Conservation (phyloP, 2,888 invertebrate species). For the Metacarcinus magister region DNA sequence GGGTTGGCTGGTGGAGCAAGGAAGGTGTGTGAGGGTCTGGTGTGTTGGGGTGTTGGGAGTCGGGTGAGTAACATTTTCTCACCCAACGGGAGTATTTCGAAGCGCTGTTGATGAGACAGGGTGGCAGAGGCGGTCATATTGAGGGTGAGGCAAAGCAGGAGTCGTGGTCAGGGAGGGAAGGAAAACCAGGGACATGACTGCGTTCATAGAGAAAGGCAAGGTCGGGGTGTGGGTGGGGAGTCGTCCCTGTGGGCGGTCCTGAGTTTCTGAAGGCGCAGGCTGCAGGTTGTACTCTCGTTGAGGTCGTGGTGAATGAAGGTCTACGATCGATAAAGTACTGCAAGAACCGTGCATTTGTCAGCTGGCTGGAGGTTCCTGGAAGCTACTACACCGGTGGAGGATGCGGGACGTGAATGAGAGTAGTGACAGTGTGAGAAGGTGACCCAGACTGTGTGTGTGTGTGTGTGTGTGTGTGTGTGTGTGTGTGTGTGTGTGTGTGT, state of each 20-base stretch:
- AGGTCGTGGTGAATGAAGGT: no score
- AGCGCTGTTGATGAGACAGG: not conserved
- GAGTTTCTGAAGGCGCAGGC: no score
- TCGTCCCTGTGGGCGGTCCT: no score
- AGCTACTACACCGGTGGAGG: not conserved
- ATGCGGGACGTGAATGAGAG: not conserved
- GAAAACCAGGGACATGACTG: not conserved
- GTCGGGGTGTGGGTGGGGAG: not conserved
- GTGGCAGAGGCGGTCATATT: not conserved
- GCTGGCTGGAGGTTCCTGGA: not conserved
- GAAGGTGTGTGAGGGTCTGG: not conserved
- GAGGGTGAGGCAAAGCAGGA: not conserved
- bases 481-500: not conserved
- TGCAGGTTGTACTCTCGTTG: no score
- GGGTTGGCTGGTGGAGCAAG: not conserved
- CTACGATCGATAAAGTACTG: not conserved
- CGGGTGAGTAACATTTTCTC: not conserved
- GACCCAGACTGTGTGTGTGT: constrained; percentile 22
- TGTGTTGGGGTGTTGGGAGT: not conserved
- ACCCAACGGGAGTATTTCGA: not conserved
- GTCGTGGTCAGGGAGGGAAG: not conserved
- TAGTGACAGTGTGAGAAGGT: not conserved
- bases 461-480: constrained; percentile 33
- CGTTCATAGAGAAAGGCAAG: not conserved
- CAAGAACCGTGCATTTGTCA: not conserved